phyloP scores from a whole-genome alignment of 35 echinoderm and acorn worm species.

The Stichopus chloronotus region DNA sequence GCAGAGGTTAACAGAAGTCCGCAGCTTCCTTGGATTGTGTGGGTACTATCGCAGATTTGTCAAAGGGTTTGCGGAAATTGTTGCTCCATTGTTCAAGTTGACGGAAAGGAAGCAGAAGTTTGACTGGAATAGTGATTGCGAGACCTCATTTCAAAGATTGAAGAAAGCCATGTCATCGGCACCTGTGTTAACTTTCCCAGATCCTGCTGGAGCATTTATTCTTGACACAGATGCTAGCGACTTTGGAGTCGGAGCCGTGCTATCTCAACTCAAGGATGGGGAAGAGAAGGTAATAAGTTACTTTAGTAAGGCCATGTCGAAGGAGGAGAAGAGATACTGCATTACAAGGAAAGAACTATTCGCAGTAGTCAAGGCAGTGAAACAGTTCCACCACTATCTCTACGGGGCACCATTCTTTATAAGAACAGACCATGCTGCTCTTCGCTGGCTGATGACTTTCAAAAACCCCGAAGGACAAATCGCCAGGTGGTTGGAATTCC shows the following conservation, averaged over 20 bases:
- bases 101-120: slow-evolving; percentile 37
- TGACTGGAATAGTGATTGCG: slow-evolving; percentile 26
- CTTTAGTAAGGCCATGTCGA: slow-evolving; percentile 34
- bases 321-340: slow-evolving; percentile 47
- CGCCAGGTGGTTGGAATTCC: slow-evolving; percentile 72
- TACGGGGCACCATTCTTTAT: slow-evolving; percentile 30
- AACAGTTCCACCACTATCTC: slow-evolving; percentile 45
- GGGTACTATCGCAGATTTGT: slow-evolving; percentile 52
- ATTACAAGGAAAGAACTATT: slow-evolving; percentile 51
- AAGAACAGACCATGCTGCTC: slow-evolving; percentile 63
- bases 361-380: slow-evolving; percentile 37
- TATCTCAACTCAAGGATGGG: slow-evolving; percentile 72
- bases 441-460: slow-evolving; percentile 68
- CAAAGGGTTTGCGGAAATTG: slow-evolving; percentile 19
- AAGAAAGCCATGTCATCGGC: slow-evolving; percentile 42
- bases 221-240: slow-evolving; percentile 79
- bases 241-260: slow-evolving; percentile 55
- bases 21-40: slow-evolving; percentile 37
- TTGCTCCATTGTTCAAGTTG: slow-evolving; percentile 21
- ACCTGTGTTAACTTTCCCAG: slow-evolving; percentile 63
- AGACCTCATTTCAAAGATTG: slow-evolving; percentile 1
- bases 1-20: slow-evolving; percentile 1
- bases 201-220: slow-evolving; percentile 18
- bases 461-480: slow-evolving; percentile 69
- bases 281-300: slow-evolving; percentile 50